phyloP scores from a whole-genome alignment of 2,797 vertebrate species.

The Petrocephalus schoutedeni region DNA sequence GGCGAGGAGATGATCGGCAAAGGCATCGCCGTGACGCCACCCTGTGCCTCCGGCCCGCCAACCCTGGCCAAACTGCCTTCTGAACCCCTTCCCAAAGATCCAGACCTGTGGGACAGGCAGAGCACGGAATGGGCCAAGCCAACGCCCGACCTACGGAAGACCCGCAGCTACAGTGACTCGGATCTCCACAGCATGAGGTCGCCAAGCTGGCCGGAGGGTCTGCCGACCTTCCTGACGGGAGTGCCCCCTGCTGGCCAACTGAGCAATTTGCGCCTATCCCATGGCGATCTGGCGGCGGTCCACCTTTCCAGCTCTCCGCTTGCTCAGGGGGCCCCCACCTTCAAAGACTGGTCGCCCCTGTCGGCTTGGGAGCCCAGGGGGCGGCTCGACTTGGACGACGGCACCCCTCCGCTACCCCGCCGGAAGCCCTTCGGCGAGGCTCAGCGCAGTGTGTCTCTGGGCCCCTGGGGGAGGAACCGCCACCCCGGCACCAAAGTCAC shows the following conservation, averaged over 20 bases:
- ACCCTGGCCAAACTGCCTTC: slow-evolving; percentile 31
- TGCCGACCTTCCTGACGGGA: slow-evolving; percentile 54
- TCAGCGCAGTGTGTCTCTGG: slow-evolving; percentile 69
- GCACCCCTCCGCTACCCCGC: slow-evolving; percentile 46
- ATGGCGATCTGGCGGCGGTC: slow-evolving; percentile 48
- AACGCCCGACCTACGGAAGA: slow-evolving; percentile 57
- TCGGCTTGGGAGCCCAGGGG: slow-evolving; percentile 54
- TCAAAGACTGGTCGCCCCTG: slow-evolving; percentile 43
- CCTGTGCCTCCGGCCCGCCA: slow-evolving; percentile 30
- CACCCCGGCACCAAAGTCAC: slow-evolving; percentile 25
- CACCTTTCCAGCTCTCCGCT: slow-evolving; percentile 23
- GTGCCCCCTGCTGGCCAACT: slow-evolving; percentile 43
- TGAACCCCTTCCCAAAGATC: slow-evolving; percentile 49
- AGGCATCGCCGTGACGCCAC: slow-evolving; percentile 54
- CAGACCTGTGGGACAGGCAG: slow-evolving; percentile 70
- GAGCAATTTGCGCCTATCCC: slow-evolving; percentile 53
- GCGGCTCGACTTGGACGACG: slow-evolving; percentile 39
- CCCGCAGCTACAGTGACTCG: slow-evolving; percentile 82
- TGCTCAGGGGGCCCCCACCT: slow-evolving; percentile 33
- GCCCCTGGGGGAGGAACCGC: slow-evolving; percentile 45
- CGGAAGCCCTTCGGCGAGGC: slow-evolving; percentile 53
- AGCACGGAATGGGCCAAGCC: slow-evolving; percentile 57
- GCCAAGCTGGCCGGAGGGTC: slow-evolving; percentile 50
- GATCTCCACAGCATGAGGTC: slow-evolving; percentile 66
- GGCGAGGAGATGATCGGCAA: slow-evolving; percentile 74